Evolutionary conservation across 2,797 vertebrate species (phyloP), one percentile per base, ranked within the genome.

Genomic region (Pseudochirops cupreus): DNA sequence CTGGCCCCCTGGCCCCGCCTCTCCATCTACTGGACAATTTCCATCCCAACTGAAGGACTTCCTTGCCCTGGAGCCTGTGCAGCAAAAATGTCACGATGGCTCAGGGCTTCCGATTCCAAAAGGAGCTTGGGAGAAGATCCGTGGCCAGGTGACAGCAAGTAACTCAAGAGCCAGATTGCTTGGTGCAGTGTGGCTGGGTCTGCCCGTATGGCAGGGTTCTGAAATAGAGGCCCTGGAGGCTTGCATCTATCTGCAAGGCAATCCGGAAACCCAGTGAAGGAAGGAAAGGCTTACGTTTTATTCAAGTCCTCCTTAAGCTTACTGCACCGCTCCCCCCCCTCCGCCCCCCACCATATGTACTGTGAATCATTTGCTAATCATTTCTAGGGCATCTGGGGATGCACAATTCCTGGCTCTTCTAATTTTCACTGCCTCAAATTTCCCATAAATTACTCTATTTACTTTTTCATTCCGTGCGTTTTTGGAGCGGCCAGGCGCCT

Each of bases 101-200:
- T 21, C n/a, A 59, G 50, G 67, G 95, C 94, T 95, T 24, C 74
- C 9, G 28, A 12, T 58, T 95, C 92, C 54, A 90, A 95, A 94
- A 95, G 92, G 62, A 50, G 74, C 74, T 12, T 24, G 74, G 39
- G 39, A 26, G 18, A 21, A 50, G 39, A 87, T n/a, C 74, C 24
- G 74, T 46, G 74, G 39, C 74, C 74, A 50, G 21, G 74, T 26
- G 39, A 46, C 67, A 82, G 67, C n/a, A 39, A 74, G 67, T 82
- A 24, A 46, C 52, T 53, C 56, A 33, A 93, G 93, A 95, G 95
- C 95, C 96, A 95, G 62, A 95, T 92, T 56, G 57, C 12, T 82
- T 87, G 33, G 59, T 54, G 46, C 59, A 95, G 91, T 56, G 57
- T 46, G 9, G 67, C 33, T 54, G 53, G 28, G 55, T 62, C 31